Evolutionary conservation across 2,888 invertebrate species (phyloP), one percentile per base, ranked within the genome.

Genomic region (Stenchaetothrips biformis): DNA sequence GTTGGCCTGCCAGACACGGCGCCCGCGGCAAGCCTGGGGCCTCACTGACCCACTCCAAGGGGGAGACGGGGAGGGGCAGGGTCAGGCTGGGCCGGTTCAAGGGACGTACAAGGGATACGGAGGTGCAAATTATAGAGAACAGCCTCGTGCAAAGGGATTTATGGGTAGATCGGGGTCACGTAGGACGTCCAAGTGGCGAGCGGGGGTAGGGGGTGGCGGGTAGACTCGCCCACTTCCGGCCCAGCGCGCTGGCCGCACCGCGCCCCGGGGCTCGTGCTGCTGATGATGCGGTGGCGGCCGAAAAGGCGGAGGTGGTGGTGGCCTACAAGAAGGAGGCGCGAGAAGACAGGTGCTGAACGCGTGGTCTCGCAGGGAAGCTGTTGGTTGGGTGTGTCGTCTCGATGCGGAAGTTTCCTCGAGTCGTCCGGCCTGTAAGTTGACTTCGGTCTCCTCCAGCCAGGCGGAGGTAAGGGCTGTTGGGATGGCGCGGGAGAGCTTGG

Each of bases 71-170:
- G 37, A 37, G 37, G 37, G 37, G 37, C 2, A 37, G 37, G 37
- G 37, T 59, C 59, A 59, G 59, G 13, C 16, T 16, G 18, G 59
- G 13, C 59, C 59, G 59, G 59, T 37, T 37, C 37, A 37, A 59
- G 59, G 13, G 18, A 59, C 18, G 59, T 16, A 18, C 59, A 59
- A 59, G 59, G 59, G 59, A 59, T 18, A 18, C 18, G 6, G 59
- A 59, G 59, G 59, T 59, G 59, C 59, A 59, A 59, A 59, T 59
- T 59, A 59, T 59, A 59, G 59, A 18, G 59, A 59, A 37, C 37
- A 37, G 37, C 59, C 59, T 18, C 59, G 59, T 16, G 59, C 37
- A 37, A 37, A 59, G 59, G 59, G 59, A 59, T 59, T 59, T 59
- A 59, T 59, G 59, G 37, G 59, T 59, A 18, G 16, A 59, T 59